These are phyloP conservation scores for Cecropterus lyciades DNA, from an alignment of 1,140 invertebrate species.

Conservation along the genomic window DNA sequence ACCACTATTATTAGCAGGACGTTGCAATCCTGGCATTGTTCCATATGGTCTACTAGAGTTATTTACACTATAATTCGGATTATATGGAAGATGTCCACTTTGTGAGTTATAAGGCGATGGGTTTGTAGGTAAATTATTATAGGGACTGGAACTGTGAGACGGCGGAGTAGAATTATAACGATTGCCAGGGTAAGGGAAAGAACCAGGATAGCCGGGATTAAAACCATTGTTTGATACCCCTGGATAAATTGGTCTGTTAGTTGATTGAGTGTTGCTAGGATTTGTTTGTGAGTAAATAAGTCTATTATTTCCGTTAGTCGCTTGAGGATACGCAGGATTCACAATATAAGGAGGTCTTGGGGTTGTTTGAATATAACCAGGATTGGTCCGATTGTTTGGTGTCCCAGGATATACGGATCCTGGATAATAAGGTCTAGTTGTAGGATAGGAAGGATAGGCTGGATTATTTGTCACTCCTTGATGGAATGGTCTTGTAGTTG, in stretches of 20 bases:
- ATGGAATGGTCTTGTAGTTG: constrained; percentile 12
- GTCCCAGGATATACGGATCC: background rate
- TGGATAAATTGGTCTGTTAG: background rate
- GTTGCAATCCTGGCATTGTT: background rate
- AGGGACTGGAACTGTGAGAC: background rate
- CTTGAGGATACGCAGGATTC: background rate
- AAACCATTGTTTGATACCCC: background rate
- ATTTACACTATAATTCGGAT: background rate
- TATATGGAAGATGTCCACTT: constrained; percentile 13
- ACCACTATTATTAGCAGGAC: constrained; percentile 1
- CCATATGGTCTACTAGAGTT: background rate
- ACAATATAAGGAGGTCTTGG: constrained; percentile 8
- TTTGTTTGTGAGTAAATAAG: constrained; percentile 1
- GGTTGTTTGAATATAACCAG: background rate
- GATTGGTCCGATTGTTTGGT: background rate
- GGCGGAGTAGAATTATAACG: background rate
- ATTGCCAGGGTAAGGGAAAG: background rate
- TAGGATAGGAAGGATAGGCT: background rate
- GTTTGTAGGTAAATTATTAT: constrained; percentile 9
- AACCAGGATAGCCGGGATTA: background rate
- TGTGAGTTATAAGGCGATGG: constrained; percentile 6
- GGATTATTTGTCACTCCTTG: constrained; percentile 4
- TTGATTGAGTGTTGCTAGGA: background rate
- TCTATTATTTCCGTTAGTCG: background rate
- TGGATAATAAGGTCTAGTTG: constrained; percentile 5